These are phyloP conservation scores for Cinclus mexicanus DNA, from an alignment of 2,113 vertebrate species.

Conservation along the genomic window DNA sequence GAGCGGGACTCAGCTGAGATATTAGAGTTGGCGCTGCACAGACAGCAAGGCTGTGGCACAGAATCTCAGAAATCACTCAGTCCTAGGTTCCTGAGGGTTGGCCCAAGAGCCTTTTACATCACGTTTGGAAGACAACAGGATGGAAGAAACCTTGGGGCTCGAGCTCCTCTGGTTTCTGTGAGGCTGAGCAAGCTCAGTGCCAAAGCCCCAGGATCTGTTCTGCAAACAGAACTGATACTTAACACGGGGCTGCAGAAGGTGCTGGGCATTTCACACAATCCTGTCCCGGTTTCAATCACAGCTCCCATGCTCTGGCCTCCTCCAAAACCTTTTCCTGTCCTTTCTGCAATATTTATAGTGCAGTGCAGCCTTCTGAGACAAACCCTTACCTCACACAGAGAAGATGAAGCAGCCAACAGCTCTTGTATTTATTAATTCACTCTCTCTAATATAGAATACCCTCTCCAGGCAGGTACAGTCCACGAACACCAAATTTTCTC, in stretches of 20 bases:
- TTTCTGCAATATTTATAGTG: not conserved
- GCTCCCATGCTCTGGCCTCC: not conserved
- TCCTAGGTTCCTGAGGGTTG: too few species aligned
- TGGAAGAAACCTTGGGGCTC: not conserved
- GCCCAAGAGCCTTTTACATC: fast-evolving
- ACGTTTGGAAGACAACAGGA: not conserved
- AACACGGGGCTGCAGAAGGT: fast-evolving
- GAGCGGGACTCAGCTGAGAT: not conserved
- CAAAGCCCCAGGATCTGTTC: not conserved
- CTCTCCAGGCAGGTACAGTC: not conserved
- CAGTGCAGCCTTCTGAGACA: not conserved
- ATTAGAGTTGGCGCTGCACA: not conserved
- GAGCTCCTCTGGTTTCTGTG: not conserved
- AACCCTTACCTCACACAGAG: not conserved
- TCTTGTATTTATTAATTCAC: not conserved
- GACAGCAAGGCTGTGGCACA: not conserved
- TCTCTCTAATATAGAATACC: fast-evolving
- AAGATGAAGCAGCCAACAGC: not conserved
- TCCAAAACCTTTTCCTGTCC: not conserved
- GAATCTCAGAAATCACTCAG: fast-evolving
- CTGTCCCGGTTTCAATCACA: fast-evolving
- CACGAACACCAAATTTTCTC: not conserved
- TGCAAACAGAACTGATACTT: not conserved
- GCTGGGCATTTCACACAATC: not conserved
- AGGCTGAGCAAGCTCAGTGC: too few species aligned